Percentiles rank a stretch among this genome's conserved stretches.
Evolutionary conservation across 2,797 vertebrate genomes (phyloP).

Genomic region (Zalophus californianus): DNA sequence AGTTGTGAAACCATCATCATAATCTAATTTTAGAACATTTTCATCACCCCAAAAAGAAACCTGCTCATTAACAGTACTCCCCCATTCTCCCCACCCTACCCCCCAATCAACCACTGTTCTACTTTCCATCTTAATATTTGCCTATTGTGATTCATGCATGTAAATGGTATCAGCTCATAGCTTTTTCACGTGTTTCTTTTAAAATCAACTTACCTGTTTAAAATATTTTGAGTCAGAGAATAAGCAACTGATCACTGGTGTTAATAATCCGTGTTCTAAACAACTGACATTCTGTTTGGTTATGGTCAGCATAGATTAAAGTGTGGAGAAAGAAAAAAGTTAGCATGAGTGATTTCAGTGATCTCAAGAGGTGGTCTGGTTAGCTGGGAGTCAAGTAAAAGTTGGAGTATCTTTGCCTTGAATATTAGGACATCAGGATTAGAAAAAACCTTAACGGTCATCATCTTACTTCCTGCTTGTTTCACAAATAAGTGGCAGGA

Average conservation of each 20-base stretch:
- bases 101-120: neutral
- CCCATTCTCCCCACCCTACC: neutral
- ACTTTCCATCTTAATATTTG: slow-evolving; percentile 44
- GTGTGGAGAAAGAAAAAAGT: slow-evolving; percentile 53
- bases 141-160: neutral
- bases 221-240: slow-evolving; percentile 49
- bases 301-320: slow-evolving; percentile 38
- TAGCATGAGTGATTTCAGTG: slow-evolving; percentile 30
- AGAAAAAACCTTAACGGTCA: slow-evolving; percentile 33
- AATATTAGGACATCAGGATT: slow-evolving; percentile 20
- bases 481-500: slow-evolving; percentile 55
- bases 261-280: slow-evolving; percentile 53
- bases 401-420: slow-evolving; percentile 33
- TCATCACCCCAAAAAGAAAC: neutral
- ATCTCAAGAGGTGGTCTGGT: slow-evolving; percentile 12
- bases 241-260: slow-evolving; percentile 2
- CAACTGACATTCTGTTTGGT: slow-evolving; percentile 5
- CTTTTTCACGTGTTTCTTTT: slow-evolving; percentile 52
- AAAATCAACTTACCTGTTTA: slow-evolving; percentile 49
- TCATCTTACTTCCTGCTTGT: slow-evolving; percentile 40
- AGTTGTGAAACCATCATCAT: neutral
- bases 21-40: slow-evolving; percentile 57
- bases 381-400: slow-evolving; percentile 45
- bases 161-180: slow-evolving; percentile 3
- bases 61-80: neutral